Evolutionary conservation across 2,888 invertebrate species (phyloP).

Genomic region (Eilema sororculum): DNA sequence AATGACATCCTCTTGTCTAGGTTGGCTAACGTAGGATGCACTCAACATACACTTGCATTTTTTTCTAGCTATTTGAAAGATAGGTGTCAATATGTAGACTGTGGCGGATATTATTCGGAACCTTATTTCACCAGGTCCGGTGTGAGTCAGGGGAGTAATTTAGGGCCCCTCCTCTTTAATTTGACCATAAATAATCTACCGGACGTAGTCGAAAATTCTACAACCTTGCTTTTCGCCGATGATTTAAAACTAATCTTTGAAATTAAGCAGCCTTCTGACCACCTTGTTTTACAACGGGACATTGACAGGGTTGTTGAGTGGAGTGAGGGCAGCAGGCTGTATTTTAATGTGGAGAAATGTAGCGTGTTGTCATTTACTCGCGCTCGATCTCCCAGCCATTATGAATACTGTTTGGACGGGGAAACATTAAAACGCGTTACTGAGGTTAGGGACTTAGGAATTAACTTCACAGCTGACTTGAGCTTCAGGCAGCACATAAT

Average conservation of each 20-base stretch:
- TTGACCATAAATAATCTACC: slow-evolving; percentile 19
- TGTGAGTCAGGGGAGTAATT: slow-evolving; percentile 14
- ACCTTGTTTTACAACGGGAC: slow-evolving; percentile 6
- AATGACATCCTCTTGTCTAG: slow-evolving; percentile 13
- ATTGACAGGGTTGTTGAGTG: slow-evolving; percentile 4
- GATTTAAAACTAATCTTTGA: slow-evolving; percentile 11
- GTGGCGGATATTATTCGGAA: slow-evolving; percentile 1
- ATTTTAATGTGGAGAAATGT: slow-evolving; percentile 14
- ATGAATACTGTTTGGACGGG: slow-evolving; percentile 10
- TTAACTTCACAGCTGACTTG: neutral
- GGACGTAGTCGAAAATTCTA: neutral
- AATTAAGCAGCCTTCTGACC: neutral
- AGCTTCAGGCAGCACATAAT: neutral
- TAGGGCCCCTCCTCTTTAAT: slow-evolving; percentile 14
- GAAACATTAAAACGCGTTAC: neutral
- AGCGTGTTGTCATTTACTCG: slow-evolving; percentile 9
- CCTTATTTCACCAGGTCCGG: slow-evolving; percentile 18
- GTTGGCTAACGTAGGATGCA: slow-evolving; percentile 8
- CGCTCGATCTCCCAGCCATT: neutral
- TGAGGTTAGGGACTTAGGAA: neutral
- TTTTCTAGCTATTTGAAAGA: slow-evolving; percentile 14
- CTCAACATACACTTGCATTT: slow-evolving; percentile 12
- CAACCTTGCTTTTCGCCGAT: slow-evolving; percentile 17
- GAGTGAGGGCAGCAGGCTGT: neutral
- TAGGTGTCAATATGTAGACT: slow-evolving; percentile 21